Conservation (phyloP, 2,113 vertebrate species). For the Bubalus kerabau region DNA sequence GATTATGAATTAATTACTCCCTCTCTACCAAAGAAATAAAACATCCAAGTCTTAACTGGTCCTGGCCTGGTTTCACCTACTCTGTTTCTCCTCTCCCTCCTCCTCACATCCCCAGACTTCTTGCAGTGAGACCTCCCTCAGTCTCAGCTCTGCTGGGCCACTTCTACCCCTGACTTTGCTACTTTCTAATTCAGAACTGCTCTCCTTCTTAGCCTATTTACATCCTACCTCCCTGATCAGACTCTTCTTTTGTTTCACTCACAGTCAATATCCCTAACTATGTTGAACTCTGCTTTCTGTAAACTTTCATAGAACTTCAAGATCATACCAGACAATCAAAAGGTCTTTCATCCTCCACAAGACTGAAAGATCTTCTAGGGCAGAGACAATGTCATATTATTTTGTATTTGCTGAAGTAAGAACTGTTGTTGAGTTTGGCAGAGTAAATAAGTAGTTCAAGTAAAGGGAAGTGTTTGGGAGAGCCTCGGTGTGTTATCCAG, state of each 20-base stretch:
- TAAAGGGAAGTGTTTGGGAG: too few species aligned
- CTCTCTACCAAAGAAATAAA: not conserved
- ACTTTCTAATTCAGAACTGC: not conserved
- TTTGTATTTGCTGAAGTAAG: not conserved
- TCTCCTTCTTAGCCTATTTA: not conserved
- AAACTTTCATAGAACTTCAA: not conserved
- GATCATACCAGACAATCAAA: not conserved
- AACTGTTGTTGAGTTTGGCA: not conserved
- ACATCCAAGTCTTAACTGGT: not conserved
- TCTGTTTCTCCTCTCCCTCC: not conserved
- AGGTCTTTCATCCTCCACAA: not conserved
- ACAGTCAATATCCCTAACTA: not conserved
- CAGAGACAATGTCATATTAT: not conserved
- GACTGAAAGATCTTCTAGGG: not conserved
- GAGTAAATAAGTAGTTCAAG: not conserved
- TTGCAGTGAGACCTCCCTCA: not conserved
- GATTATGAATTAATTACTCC: not conserved
- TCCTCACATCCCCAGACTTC: not conserved
- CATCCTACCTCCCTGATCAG: not conserved
- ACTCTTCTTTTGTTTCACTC: not conserved
- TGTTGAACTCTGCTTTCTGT: not conserved
- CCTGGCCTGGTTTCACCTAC: not conserved
- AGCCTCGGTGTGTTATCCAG: fast-evolving
- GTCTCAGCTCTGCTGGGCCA: not conserved
- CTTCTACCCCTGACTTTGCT: not conserved